phyloP scores from a whole-genome alignment of 2,797 vertebrate genomes.

The Alectoris magna region DNA sequence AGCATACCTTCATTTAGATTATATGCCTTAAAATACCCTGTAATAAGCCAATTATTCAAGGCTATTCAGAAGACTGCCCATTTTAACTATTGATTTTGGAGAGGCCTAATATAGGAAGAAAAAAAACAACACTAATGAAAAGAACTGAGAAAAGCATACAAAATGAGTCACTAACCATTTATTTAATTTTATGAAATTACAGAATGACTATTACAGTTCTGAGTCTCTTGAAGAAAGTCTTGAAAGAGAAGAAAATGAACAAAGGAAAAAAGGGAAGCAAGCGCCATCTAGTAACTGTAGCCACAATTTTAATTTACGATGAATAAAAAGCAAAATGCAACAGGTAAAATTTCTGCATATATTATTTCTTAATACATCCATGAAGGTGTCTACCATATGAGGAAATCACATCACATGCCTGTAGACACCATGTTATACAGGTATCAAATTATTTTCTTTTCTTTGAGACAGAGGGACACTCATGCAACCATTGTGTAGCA shows the following conservation, averaged over 20 bases:
- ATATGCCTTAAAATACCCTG: slow-evolving; percentile 45
- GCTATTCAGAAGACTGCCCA: slow-evolving; percentile 1
- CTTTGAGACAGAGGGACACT: background rate
- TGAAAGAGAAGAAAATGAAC: background rate
- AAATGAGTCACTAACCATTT: background rate
- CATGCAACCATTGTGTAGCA: background rate
- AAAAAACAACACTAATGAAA: background rate
- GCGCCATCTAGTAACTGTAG: background rate
- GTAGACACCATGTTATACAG: background rate
- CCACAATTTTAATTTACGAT: background rate
- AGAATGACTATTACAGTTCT: background rate
- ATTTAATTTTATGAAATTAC: background rate
- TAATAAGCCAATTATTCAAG: slow-evolving; percentile 52
- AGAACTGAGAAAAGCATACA: background rate
- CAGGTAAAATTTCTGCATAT: background rate
- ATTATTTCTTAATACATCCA: background rate
- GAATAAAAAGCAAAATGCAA: background rate
- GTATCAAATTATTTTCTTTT: background rate
- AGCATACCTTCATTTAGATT: slow-evolving; percentile 53
- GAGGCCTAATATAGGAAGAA: background rate
- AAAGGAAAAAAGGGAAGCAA: background rate
- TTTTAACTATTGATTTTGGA: slow-evolving; percentile 23
- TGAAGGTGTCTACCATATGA: background rate
- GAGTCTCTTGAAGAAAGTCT: background rate
- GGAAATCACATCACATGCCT: background rate